Base-by-base conservation (phyloP, 2,888 invertebrate species). In the Thera britannica region DNA sequence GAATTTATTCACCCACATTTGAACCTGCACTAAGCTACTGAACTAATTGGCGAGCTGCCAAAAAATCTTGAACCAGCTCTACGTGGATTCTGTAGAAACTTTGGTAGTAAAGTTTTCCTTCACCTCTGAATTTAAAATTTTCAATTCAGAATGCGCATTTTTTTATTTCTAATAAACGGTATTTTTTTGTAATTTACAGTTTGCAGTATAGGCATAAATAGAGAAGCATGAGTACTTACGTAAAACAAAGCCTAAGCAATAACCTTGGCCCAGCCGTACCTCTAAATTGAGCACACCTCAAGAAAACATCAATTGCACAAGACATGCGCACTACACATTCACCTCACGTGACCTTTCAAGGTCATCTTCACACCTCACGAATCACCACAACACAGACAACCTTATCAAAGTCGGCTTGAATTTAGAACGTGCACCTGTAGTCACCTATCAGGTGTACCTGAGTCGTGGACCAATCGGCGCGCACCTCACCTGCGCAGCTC, bases 401-500 rank as follows among this genome's bases (percentile, higher is more conserved):
- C 68, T 66, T 73, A 70, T 76, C 71, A 23, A 34, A 35, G 3
- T 3, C 59, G 55, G 62, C 68, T 65, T 55, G 59, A 63, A 70
- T 74, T 67, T 59, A 66, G 68, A 75, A 74, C 73, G 70, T 72
- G 71, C 85, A 91, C 89, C 88, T 91, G 73, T 69, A 68, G 88
- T 80, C 69, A 70, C 70, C 70, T 70, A 75, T 78, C 83, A 86
- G 83, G 83, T 86, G 70, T 84, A 91, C 90, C 90, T 90, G 90
- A 73, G 74, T 77, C 77, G 75, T 75, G 85, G 81, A 80, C 90
- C 93, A 93, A 93, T 93, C 89, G 85, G 83, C 90, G 93, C 93
- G 93, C 93, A 93, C 81, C 82, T 79, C 79, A 91, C 92, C 90
- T 92, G 93, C 93, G 93, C 93, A 93, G 93, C 79, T 93, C 93